Evolutionary conservation across 92 coral and sea anemone species (phyloP), one percentile per base, ranked within the genome.

Genomic region (Epizoanthus ramosus): DNA sequence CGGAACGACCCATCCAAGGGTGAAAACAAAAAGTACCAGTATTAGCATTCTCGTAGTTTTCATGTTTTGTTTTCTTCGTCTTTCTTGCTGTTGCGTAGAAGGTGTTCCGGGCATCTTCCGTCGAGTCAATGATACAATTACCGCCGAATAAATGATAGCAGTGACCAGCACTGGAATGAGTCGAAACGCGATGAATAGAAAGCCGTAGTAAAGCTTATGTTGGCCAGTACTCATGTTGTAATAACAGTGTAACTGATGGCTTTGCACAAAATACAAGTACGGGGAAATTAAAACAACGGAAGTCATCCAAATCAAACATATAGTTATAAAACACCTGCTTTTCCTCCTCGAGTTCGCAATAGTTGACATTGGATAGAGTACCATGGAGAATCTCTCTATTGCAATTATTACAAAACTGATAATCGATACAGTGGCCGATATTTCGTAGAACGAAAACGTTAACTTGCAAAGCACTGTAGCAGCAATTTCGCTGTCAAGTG

Each of bases 31-130:
- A 4, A 24, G 69, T 28, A 64, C 69, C 35, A 64, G 28, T 14
- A 64, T 1, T 1, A 64, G 69, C 69, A 64, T 64, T 17, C 33
- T 64, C 16, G 69, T 7, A 23, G 69, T 64, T 64, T 64, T 64
- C 69, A 64, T 64, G 18, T 64, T 33, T 64, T 64, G 69, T 23
- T 64, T 64, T 64, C 69, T 25, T 17, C 69, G 69, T 64, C 69
- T 28, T 64, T 64, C 39, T 64, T 24, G 69, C 24, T 64, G 69
- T 21, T 64, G 69, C 8, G 69, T 23, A 6, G 37, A 23, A 6
- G 41, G 35, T 3, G 41, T 23, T 23, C 69, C 69, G 17, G 69
- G 41, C 3, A 25, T 10, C 33, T 64, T 64, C 7, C 33, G 69
- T 25, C 41, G 69, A 64, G 69, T 24, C 17, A 64, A 33, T 33